Percentiles rank a stretch among this genome's conserved stretches.
phyloP scores from a whole-genome alignment of 1,140 invertebrate species.

The Antheraea mylitta region DNA sequence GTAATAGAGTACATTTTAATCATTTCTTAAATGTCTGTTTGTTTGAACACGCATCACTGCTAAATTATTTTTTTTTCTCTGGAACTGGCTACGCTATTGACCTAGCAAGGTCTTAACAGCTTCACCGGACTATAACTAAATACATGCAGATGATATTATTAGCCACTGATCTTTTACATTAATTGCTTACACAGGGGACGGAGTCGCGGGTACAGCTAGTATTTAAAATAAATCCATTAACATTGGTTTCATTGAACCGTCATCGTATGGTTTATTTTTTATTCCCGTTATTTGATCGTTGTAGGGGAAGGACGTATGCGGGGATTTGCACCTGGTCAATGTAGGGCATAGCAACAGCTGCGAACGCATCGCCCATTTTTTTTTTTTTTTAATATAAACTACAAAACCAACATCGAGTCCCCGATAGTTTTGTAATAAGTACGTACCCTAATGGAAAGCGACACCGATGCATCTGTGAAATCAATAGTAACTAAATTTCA shows the following conservation, averaged over 20 bases:
- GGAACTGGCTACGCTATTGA: no score
- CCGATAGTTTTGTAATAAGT: constrained; percentile 1
- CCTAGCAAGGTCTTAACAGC: no score
- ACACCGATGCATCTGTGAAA: constrained; percentile 7
- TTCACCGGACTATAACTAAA: no score
- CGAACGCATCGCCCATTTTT: constrained; percentile 14
- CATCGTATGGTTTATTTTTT: not conserved
- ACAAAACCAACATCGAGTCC: constrained; percentile 5
- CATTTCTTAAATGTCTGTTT: no score
- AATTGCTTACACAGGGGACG: no score
- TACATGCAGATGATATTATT: no score
- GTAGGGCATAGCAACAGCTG: constrained; percentile 29
- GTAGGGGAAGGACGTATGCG: constrained; percentile 4
- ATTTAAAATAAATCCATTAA: not conserved
- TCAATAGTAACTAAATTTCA: constrained; percentile 1
- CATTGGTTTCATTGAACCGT: not conserved
- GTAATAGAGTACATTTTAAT: no score
- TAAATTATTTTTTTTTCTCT: no score
- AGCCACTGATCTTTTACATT: no score
- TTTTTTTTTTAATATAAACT: constrained; percentile 15
- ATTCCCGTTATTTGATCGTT: not conserved
- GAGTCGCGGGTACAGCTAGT: no score
- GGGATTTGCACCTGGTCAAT: constrained; percentile 30
- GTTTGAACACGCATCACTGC: no score
- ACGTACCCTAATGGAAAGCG: constrained; percentile 1